A percentile compares a stretch with the other conserved stretches of the same genome.
phyloP scores from a whole-genome alignment of 2,797 vertebrate genomes.

The Xerus rutilus region DNA sequence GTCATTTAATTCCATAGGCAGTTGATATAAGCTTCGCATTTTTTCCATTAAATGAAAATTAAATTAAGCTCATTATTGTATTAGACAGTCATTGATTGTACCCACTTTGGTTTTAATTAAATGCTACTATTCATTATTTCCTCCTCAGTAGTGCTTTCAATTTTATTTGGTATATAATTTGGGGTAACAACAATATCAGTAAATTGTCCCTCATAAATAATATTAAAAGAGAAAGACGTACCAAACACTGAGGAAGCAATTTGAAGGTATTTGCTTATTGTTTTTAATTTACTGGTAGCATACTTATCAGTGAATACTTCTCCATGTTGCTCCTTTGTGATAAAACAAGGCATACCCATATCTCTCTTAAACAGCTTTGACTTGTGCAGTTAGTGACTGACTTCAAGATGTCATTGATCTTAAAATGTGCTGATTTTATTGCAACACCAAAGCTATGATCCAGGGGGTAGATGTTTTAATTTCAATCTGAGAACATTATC shows the following conservation, averaged over 20 bases:
- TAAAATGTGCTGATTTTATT: slow-evolving; percentile 82
- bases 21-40: slow-evolving; percentile 80
- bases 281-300: slow-evolving; percentile 78
- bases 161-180: slow-evolving; percentile 84
- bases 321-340: slow-evolving; percentile 75
- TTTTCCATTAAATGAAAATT: slow-evolving; percentile 77
- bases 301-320: slow-evolving; percentile 71
- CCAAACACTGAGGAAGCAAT: slow-evolving; percentile 69
- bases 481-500: slow-evolving; percentile 73
- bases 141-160: slow-evolving; percentile 76
- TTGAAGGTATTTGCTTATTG: slow-evolving; percentile 77
- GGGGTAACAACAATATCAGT: slow-evolving; percentile 75
- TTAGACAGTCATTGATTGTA: slow-evolving; percentile 81
- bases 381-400: slow-evolving; percentile 72
- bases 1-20: slow-evolving; percentile 76
- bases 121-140: slow-evolving; percentile 81
- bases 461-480: slow-evolving; percentile 68
- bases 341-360: slow-evolving; percentile 61
- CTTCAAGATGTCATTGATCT: slow-evolving; percentile 74
- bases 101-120: slow-evolving; percentile 84
- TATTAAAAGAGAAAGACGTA: slow-evolving; percentile 54
- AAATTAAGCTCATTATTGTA: slow-evolving; percentile 80
- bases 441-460: slow-evolving; percentile 69
- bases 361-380: slow-evolving; percentile 64
- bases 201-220: slow-evolving; percentile 82